These are phyloP conservation scores for Balaeniceps rex DNA, from an alignment of 2,113 vertebrate species.

Conservation along the genomic window DNA sequence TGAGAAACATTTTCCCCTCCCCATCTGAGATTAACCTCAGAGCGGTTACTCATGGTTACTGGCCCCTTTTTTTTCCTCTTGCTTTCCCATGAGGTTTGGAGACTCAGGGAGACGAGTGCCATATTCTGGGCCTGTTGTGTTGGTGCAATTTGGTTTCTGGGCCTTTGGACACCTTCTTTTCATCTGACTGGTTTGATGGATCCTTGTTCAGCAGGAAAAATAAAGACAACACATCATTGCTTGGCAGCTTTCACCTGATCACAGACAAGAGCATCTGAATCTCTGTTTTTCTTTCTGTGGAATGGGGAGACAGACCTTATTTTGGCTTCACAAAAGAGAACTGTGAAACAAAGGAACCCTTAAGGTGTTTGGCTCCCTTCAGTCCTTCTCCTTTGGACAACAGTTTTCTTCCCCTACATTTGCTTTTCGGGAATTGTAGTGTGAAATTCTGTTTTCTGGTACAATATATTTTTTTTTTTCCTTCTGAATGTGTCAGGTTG, in stretches of 20 bases:
- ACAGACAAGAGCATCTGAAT: neutral
- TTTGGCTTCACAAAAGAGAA: neutral
- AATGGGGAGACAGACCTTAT: neutral
- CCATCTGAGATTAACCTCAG: conserved; percentile 47
- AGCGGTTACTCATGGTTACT: conserved; percentile 37
- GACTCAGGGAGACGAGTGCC: neutral
- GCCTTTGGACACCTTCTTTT: neutral
- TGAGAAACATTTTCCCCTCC: conserved; percentile 41
- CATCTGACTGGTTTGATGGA: neutral
- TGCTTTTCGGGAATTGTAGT: neutral
- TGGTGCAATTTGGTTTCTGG: neutral
- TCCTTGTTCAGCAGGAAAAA: neutral
- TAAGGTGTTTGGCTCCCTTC: neutral
- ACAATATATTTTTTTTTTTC: neutral
- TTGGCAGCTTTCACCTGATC: neutral
- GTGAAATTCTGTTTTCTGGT: neutral
- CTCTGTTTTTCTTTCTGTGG: neutral
- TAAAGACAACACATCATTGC: neutral
- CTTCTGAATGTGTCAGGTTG: neutral
- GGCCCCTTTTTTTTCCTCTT: neutral
- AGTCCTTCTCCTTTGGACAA: neutral
- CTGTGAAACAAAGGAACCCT: neutral
- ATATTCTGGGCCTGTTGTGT: neutral
- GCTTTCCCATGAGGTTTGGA: neutral
- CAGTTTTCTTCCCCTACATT: neutral